Evolutionary conservation across 2,113 vertebrate genomes (phyloP), one percentile per base, ranked within the genome.

Genomic region (Cephalopterus ornatus): DNA sequence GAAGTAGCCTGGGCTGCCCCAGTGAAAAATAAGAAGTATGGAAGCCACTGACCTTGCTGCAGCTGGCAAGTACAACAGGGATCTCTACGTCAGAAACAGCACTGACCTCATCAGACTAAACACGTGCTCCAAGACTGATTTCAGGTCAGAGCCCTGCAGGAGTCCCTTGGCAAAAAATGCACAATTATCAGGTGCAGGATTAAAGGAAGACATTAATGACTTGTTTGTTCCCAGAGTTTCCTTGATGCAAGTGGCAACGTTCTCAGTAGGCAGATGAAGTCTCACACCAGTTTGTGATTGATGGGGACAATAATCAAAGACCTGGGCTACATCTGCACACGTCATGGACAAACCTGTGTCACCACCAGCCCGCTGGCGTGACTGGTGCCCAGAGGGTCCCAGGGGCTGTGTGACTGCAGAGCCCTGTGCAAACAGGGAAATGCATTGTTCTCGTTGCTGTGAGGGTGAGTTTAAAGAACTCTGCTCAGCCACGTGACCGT

Each of bases 381-480:
- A 37, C 41, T 21, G 49, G 55, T 26, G 39, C 66, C 35, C 42
- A 68, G 35, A 58, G 9, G 11, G 74, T 79, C 95, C 93, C 53
- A 89, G 76, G 92, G 93, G 95, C 81, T 92, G 44, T 16, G 86
- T 41, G 92, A 75, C 94, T 70, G 82, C 78, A 93, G 50, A 90
- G 73, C 84, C 70, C 85, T 82, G 56, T 73, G 27, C 49, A 61
- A 44, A 68, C 33, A 67, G 47, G 59, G 50, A 66, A 74, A 66
- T 16, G 22, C 11, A 37, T 35, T 59, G 27, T 83, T 76, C 32
- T 32, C 5, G 5, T 35, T 76, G 44, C 49, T n/a, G 4, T 10
- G 41, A 82, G 13, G 50, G 24, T 1, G 8, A 88, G 35, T 53
- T 97, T 94, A 96, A 98, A 98, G 92, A 97, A 98, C 80, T 84